Conservation (phyloP, 2,888 invertebrate species). For the Entomobrya multifasciata region DNA sequence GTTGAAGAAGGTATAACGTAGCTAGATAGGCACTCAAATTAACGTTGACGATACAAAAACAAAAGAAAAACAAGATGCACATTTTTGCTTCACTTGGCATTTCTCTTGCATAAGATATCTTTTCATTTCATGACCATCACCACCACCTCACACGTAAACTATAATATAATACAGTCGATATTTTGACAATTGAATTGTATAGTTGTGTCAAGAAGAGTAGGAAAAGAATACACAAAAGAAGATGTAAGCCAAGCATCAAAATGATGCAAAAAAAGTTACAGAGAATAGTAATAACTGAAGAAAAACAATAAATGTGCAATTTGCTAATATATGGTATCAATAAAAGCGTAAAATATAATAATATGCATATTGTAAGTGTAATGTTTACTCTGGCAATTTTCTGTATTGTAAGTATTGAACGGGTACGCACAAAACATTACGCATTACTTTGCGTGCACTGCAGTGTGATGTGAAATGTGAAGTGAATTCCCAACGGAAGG, state of each 20-base stretch:
- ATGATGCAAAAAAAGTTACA: not conserved
- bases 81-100: not conserved
- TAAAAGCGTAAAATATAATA: not conserved
- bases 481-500: not conserved
- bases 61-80: constrained; percentile 46
- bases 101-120: not conserved
- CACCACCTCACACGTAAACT: no score
- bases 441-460: no score
- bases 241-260: not conserved
- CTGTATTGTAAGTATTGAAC: not conserved
- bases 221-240: not conserved
- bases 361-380: no score
- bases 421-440: constrained; percentile 20
- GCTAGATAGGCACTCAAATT: constrained; percentile 20
- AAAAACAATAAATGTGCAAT: constrained; percentile 4
- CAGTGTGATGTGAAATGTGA: no score
- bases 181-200: not conserved
- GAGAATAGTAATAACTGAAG: not conserved
- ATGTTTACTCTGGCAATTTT: no score
- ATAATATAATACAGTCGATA: no score
- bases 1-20: not conserved
- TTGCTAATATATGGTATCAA: not conserved
- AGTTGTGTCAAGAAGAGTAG: not conserved
- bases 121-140: not conserved
- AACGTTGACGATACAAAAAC: constrained; percentile 9